phyloP scores from a whole-genome alignment of 64 coral and sea anemone genomes.

The Stichodactyla mertensii region DNA sequence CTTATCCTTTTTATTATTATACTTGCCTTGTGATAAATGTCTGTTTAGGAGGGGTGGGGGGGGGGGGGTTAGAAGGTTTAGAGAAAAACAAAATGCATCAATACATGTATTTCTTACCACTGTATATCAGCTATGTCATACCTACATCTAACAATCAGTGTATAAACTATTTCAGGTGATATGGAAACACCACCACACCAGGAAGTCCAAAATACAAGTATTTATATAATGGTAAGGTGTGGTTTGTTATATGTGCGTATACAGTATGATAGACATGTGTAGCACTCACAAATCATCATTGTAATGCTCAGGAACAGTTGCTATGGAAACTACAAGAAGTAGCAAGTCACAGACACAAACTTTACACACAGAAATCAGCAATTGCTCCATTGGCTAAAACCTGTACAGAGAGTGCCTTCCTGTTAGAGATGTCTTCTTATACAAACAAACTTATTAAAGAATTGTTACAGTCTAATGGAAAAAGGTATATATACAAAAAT shows the following conservation, averaged over 20 bases:
- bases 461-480: conserved; percentile 4
- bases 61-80: background rate
- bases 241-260: background rate
- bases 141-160: background rate
- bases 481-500: conserved; percentile 20
- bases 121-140: too few species aligned
- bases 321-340: conserved; percentile 34
- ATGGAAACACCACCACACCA: conserved; percentile 20
- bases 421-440: conserved; percentile 27
- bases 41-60: background rate
- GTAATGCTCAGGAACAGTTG: conserved; percentile 19
- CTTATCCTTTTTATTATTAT: too few species aligned
- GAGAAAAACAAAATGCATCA: too few species aligned
- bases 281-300: background rate
- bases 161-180: background rate
- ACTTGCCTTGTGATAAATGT: background rate
- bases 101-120: too few species aligned
- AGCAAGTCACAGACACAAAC: conserved; percentile 30
- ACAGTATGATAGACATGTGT: too few species aligned
- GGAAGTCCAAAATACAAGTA: conserved; percentile 45
- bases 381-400: conserved; percentile 15
- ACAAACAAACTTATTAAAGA: conserved; percentile 18
- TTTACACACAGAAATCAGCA: conserved; percentile 33
- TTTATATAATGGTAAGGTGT: conserved; percentile 26
- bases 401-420: conserved; percentile 43